Base-by-base conservation (phyloP, 2,113 vertebrate genomes). In the Lepus americanus region DNA sequence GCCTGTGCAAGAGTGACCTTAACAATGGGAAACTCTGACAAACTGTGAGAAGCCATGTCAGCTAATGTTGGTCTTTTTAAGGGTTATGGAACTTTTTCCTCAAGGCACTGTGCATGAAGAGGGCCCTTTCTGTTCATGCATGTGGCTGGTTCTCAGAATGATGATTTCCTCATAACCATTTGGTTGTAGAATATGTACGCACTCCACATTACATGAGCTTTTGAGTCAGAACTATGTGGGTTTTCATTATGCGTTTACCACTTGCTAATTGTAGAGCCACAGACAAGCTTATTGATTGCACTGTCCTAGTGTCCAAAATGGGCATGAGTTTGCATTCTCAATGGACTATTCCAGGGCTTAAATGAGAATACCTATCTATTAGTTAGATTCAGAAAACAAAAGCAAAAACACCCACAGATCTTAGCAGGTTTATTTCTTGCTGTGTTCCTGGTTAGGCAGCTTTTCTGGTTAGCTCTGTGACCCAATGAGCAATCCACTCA, bases 161-260 rank as follows among this genome's bases (percentile, higher is more conserved):
- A n/a, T 39, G 49, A 70, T 53, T 29, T 36, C 39, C 12, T 82
- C n/a, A 20, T 23, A 87, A 20, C 63, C 44, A 64, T 66, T 89
- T 27, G 23, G n/a, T 77, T 83, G 59, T 82, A 19, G n/a, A 51
- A 19, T 61, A 22, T 1, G 2, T n/a, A 63, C 22, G 36, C 14
- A 53, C 0, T 70, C n/a, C n/a, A 80, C 5, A 20, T 79, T 67
- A 39, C 66, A 8, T 77, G 10, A 6, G 10, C 78, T 63, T 82
- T 14, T 36, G 89, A 81, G 16, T 51, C 27, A 85, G 87, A 94
- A 94, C 81, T 61, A 87, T 9, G 14, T 78, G 76, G 20, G 31
- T 74, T 79, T 87, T 73, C 69, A 72, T 92, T 72, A 86, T 39
- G n/a, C n/a, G 6, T 78, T 25, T 12, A 51, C 39, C n/a, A 66